phyloP scores from a whole-genome alignment of 2,797 vertebrate species.

The Sebastiscus tertius region DNA sequence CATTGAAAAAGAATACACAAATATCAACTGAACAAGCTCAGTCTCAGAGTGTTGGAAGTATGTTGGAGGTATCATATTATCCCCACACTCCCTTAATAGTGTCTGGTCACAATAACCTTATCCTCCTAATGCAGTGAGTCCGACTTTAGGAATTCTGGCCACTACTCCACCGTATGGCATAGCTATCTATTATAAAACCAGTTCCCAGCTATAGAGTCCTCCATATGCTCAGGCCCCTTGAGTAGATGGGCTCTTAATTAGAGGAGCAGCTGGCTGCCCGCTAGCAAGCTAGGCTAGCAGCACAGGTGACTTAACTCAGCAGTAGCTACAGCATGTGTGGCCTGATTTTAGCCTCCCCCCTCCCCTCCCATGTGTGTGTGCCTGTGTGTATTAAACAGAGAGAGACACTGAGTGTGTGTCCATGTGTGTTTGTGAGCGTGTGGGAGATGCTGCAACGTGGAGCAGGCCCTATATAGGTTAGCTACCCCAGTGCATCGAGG shows the following conservation, averaged over 20 bases:
- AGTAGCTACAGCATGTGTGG: constrained; percentile 76
- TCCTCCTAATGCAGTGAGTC: constrained; percentile 12
- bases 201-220: constrained; percentile 59
- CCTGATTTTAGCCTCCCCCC: constrained; percentile 67
- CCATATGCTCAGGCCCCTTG: constrained; percentile 74
- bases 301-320: constrained; percentile 81
- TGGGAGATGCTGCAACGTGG: constrained; percentile 55
- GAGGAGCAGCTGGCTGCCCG: constrained; percentile 82
- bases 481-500: constrained; percentile 79
- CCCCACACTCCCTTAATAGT: background rate
- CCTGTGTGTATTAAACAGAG: constrained; percentile 16
- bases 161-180: constrained; percentile 41
- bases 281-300: constrained; percentile 77
- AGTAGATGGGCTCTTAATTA: constrained; percentile 78
- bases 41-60: background rate
- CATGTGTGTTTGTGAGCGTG: constrained; percentile 25
- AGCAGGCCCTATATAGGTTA: constrained; percentile 84
- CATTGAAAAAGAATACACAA: background rate
- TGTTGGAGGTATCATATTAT: background rate
- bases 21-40: background rate
- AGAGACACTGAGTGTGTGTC: background rate
- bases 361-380: constrained; percentile 27
- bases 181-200: constrained; percentile 64
- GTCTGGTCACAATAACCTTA: constrained; percentile 9
- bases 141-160: constrained; percentile 35